Percentiles rank a stretch among this genome's conserved stretches.
Conservation (phyloP, 2,888 invertebrate genomes). For the Beris morrisii region DNA sequence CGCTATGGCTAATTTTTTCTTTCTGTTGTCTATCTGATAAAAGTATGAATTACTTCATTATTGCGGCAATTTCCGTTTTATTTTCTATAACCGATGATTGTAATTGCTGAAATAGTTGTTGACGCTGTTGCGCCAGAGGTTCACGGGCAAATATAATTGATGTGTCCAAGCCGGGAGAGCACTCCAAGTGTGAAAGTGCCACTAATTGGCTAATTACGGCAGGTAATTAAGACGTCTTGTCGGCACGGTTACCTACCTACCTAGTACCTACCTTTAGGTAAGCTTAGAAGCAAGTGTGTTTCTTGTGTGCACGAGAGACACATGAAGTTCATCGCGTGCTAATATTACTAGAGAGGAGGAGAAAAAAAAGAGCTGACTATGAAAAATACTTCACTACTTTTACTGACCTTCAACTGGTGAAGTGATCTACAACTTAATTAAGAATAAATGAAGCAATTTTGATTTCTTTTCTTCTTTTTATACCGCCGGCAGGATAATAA, state of each 20-base stretch:
- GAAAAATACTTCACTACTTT: slow-evolving; percentile 16
- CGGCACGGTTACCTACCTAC: slow-evolving; percentile 6
- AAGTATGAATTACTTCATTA: too few species aligned
- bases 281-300: neutral
- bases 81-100: too few species aligned
- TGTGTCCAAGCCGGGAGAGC: slow-evolving; percentile 18
- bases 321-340: slow-evolving; percentile 34
- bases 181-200: slow-evolving; percentile 46
- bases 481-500: slow-evolving; percentile 18
- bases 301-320: slow-evolving; percentile 11
- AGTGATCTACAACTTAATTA: slow-evolving; percentile 26
- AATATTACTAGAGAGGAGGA: neutral
- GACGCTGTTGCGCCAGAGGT: too few species aligned
- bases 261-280: neutral
- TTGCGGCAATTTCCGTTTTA: too few species aligned
- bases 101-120: too few species aligned
- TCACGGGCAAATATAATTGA: slow-evolving; percentile 18
- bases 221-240: slow-evolving; percentile 40
- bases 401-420: neutral
- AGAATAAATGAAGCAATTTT: slow-evolving; percentile 27
- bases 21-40: too few species aligned
- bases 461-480: slow-evolving; percentile 1
- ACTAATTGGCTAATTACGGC: slow-evolving; percentile 49
- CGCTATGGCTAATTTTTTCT: too few species aligned
- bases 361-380: neutral